Base-by-base conservation (phyloP, 2,888 invertebrate genomes). In the Chrysolina oricalcia region DNA sequence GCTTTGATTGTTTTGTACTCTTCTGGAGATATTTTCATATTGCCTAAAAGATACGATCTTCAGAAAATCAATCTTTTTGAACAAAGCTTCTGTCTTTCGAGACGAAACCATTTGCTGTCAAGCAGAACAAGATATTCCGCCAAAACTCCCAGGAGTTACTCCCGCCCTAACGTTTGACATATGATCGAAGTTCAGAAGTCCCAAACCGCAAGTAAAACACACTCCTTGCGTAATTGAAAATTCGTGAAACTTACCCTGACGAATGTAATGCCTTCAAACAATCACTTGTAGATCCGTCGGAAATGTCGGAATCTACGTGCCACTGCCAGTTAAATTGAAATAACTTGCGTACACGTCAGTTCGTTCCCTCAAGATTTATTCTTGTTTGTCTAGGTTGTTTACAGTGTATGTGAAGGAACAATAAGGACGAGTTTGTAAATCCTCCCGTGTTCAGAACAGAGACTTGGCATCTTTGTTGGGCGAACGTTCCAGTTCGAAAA, bases 221-320 rank as follows among this genome's bases (percentile, higher is more conserved):
- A 56, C 68, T 68, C 48, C 41, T 41, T 53, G 80, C 78, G 81
- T 82, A 82, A 80, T 82, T 82, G 82, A 73, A 81, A 81, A 82
- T 81, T 79, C 80, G 74, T 70, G 74, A 75, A 78, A 79, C 77
- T 78, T 76, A 73, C 70, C 78, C 72, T 79, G 82, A 81, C 80
- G 80, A 81, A 82, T 79, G 80, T 77, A 79, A 80, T 76, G 75
- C 72, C 72, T 71, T 59, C 43, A 74, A 74, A 73, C 77, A 73
- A 72, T 73, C 77, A 73, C 72, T 75, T 74, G 64, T 62, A 74
- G 70, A 72, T 76, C 78, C 74, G 75, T 48, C n/a, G 43, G 65
- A 70, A 70, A 74, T 79, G 72, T 73, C 66, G 77, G 71, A 66
- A 75, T 78, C 72, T 71, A 69, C 74, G 71, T 70, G 73, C 73